These are phyloP conservation scores for Colletes gigas DNA, from an alignment of 1,140 invertebrate genomes.

Conservation along the genomic window DNA sequence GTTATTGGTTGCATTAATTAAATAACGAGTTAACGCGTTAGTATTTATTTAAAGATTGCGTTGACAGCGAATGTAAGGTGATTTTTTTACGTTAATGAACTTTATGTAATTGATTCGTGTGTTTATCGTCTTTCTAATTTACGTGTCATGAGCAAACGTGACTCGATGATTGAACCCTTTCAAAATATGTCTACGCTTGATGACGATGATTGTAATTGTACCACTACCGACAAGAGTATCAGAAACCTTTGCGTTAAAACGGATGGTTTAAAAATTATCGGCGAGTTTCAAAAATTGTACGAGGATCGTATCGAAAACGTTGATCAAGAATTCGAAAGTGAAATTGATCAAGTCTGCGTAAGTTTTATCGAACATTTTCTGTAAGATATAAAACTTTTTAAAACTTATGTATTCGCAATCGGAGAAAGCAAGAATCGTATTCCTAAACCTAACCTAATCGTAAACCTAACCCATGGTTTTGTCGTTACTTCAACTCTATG, in stretches of 20 bases:
- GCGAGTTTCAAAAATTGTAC: slow-evolving; percentile 70
- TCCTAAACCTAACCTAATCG: too few relatives aligned
- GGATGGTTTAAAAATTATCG: slow-evolving; percentile 66
- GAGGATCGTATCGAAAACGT: slow-evolving; percentile 66
- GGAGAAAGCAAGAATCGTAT: too few relatives aligned
- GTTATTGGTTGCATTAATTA: slow-evolving; percentile 7
- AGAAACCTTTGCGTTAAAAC: slow-evolving; percentile 62
- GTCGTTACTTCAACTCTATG: too few relatives aligned
- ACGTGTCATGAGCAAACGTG: slow-evolving; percentile 45
- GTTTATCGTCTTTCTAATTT: neutral
- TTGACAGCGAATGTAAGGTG: slow-evolving; percentile 46
- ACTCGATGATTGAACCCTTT: slow-evolving; percentile 22
- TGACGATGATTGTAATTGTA: slow-evolving; percentile 33
- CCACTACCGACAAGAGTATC: slow-evolving; percentile 48
- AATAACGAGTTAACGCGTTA: slow-evolving; percentile 50
- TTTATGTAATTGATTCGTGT: neutral
- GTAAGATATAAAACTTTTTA: neutral
- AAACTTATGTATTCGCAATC: neutral
- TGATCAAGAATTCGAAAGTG: slow-evolving; percentile 49
- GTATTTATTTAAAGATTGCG: slow-evolving; percentile 34
- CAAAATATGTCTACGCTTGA: neutral
- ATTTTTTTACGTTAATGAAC: slow-evolving; percentile 25
- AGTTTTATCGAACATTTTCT: slow-evolving; percentile 17
- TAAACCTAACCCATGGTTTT: too few relatives aligned
- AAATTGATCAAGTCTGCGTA: slow-evolving; percentile 62